Base-by-base conservation (phyloP, 2,888 invertebrate species). In the Unio pictorum region DNA sequence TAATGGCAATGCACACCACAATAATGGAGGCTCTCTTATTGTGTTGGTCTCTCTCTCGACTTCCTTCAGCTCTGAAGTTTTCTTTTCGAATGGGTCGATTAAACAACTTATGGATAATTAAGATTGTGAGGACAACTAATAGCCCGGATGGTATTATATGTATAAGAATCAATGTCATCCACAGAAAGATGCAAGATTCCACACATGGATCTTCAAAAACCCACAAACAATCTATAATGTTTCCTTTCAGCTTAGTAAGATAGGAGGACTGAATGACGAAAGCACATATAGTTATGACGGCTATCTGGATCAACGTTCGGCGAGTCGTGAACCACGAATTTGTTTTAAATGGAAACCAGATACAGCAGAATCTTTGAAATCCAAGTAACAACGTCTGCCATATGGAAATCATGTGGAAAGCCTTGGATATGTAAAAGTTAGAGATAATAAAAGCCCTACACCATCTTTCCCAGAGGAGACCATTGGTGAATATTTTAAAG, bases 371-470 rank as follows among this genome's bases (percentile, higher is more conserved):
- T 15, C 79, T 64, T n/a, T 79, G 79, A 20, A 79, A 58, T 4
- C 75, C 79, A 3, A 79, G 67, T 11, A 73, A 55, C 4, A 73
- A 74, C 20, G 79, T 79, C 20, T 77, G 66, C 77, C 77, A 79
- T 54, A 74, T 72, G 28, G 79, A 79, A 26, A 72, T 69, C 11
- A 73, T 75, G 64, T 77, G 75, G 55, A 77, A 74, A 17, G 71
- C 69, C 20, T 72, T 69, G n/a, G 72, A 68, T 15, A 77, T 26
- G 56, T 70, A 73, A 34, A 67, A 66, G 20, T 67, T 67, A 17
- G 61, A 56, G 4, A 70, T 28, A 65, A 73, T 70, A 28, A 73
- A 73, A 23, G 70, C 63, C 15, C 66, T 8, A n/a, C n/a, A n/a
- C n/a, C n/a, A n/a, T n/a, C n/a, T n/a, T n/a, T n/a, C n/a, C n/a